Evolutionary conservation across 2,797 vertebrate genomes (phyloP).

Genomic region (Nasua narica): DNA sequence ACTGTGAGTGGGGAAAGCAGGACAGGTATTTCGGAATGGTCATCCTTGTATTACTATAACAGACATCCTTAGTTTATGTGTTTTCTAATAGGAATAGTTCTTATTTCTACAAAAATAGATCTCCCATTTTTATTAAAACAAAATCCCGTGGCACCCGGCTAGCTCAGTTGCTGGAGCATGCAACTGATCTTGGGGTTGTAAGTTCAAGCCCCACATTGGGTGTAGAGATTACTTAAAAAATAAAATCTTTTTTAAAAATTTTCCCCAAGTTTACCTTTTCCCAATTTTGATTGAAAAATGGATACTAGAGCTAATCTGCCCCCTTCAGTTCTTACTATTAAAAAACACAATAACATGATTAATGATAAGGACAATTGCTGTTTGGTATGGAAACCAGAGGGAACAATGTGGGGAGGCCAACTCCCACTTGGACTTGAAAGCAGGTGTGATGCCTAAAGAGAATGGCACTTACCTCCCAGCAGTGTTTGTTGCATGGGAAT

Average conservation of each 20-base stretch:
- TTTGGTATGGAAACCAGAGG: neutral
- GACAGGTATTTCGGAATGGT: neutral
- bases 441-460: too few relatives aligned
- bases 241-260: neutral
- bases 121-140: neutral
- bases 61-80: neutral
- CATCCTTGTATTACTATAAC: neutral
- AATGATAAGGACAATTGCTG: neutral
- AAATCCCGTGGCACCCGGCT: neutral
- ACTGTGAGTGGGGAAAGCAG: neutral
- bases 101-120: neutral
- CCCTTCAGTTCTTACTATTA: neutral
- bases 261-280: neutral
- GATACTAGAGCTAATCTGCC: neutral
- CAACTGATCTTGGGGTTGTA: neutral
- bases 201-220: neutral
- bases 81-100: neutral
- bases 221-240: neutral
- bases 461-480: neutral
- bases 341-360: neutral
- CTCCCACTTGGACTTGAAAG: neutral
- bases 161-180: neutral
- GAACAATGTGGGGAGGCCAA: rapidly evolving
- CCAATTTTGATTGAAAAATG: neutral
- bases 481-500: neutral